These are phyloP conservation scores for Parazoanthus atlanticus DNA, from an alignment of 92 coral and sea anemone species.

Conservation along the genomic window DNA sequence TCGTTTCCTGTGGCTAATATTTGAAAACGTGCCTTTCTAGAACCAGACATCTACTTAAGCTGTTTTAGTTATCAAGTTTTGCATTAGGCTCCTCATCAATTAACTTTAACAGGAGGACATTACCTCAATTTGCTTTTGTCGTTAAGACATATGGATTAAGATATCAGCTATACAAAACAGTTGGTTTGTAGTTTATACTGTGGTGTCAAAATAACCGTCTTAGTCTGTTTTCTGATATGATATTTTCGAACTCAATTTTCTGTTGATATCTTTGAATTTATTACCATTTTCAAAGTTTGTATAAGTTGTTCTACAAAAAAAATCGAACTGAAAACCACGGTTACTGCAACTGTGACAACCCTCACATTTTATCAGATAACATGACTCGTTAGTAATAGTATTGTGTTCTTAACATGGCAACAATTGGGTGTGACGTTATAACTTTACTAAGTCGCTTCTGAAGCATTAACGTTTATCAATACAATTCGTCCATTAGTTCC, in stretches of 20 bases:
- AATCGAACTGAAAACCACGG: not conserved
- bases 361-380: not conserved
- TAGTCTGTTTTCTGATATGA: not conserved
- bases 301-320: not conserved
- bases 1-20: not conserved
- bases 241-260: no score
- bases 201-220: not conserved
- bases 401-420: no score
- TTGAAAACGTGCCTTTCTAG: not conserved
- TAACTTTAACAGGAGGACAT: not conserved
- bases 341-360: not conserved
- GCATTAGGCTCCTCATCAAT: not conserved
- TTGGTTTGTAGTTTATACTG: not conserved
- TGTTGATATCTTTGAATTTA: no score
- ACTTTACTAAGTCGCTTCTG: not conserved
- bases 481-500: no score
- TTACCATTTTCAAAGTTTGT: not conserved
- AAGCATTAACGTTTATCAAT: not conserved
- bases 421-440: not conserved
- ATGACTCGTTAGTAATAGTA: no score
- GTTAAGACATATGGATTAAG: no score
- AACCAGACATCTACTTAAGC: not conserved
- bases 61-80: not conserved
- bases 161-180: not conserved
- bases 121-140: not conserved